phyloP scores from a whole-genome alignment of 2,888 invertebrate species.

The Eupsilia transversa region DNA sequence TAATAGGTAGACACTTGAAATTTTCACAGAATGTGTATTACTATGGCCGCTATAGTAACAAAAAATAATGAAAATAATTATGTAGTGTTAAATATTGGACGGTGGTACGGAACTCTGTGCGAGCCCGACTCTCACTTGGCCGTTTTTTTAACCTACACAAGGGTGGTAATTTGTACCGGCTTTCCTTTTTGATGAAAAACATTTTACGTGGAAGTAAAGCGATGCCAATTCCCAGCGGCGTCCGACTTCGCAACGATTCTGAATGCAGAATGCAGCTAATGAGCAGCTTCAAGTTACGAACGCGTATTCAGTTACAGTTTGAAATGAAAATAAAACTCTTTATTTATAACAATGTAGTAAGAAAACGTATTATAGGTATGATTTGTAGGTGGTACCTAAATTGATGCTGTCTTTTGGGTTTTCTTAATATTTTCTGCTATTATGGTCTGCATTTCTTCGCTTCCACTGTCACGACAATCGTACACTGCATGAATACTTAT shows the following conservation, averaged over 20 bases:
- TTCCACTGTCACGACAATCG: not conserved
- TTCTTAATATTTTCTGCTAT: too few relatives aligned
- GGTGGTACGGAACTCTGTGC: too few relatives aligned
- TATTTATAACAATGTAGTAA: not conserved
- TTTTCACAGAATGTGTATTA: too few relatives aligned
- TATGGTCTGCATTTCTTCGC: not conserved
- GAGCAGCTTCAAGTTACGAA: constrained; percentile 14
- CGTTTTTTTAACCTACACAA: not conserved
- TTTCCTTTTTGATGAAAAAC: not conserved
- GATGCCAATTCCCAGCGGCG: constrained; percentile 1
- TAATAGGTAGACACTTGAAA: too few relatives aligned
- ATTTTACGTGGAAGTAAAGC: constrained; percentile 2
- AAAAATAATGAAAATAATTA: too few relatives aligned
- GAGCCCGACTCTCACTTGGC: too few relatives aligned
- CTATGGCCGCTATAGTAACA: too few relatives aligned
- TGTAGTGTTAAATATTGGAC: too few relatives aligned
- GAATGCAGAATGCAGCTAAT: constrained; percentile 40
- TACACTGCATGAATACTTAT: not conserved
- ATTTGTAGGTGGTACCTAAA: too few relatives aligned
- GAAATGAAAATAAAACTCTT: not conserved
- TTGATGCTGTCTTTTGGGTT: not conserved
- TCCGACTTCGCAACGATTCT: constrained; percentile 9
- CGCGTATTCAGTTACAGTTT: constrained; percentile 2
- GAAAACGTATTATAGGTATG: not conserved
- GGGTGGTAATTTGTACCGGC: not conserved